Percentiles rank a stretch among this genome's conserved stretches.
Conservation (phyloP, 2,888 invertebrate genomes). For the Erebia aethiops region DNA sequence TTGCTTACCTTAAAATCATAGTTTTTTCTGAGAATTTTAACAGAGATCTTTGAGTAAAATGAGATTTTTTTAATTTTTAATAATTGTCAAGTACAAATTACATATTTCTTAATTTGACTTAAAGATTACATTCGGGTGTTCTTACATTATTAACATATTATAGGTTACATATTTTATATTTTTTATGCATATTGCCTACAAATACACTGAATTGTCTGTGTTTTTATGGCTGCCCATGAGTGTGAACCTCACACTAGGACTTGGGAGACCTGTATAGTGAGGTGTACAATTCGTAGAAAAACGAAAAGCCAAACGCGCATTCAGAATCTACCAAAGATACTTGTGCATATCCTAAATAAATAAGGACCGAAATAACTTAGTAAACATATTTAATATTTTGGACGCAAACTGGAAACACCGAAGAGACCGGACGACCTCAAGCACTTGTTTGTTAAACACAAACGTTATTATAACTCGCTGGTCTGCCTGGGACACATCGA, state of each 20-base stretch:
- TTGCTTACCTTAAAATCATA: too few relatives aligned
- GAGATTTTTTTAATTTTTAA: too few relatives aligned
- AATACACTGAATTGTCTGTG: too few relatives aligned
- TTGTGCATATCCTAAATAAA: constrained; percentile 13
- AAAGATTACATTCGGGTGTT: too few relatives aligned
- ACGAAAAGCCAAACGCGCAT: not conserved
- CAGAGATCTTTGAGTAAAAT: not conserved
- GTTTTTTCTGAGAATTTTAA: not conserved
- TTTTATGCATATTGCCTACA: too few relatives aligned
- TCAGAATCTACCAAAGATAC: not conserved
- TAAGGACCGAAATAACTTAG: constrained; percentile 7
- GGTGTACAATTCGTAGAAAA: not conserved
- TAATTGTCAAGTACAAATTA: too few relatives aligned
- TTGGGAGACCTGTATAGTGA: too few relatives aligned
- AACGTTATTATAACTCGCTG: constrained; percentile 55
- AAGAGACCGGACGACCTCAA: constrained; percentile 53
- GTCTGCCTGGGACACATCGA: constrained; percentile 38
- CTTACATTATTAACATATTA: too few relatives aligned
- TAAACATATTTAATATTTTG: constrained; percentile 23
- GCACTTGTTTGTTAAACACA: constrained; percentile 58
- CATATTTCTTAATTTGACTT: too few relatives aligned
- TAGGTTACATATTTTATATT: too few relatives aligned
- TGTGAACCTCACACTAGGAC: too few relatives aligned
- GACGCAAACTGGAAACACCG: constrained; percentile 28
- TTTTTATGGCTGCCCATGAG: too few relatives aligned